Evolutionary conservation across 2,113 vertebrate genomes (phyloP).

Genomic region (Epinephelus lanceolatus): DNA sequence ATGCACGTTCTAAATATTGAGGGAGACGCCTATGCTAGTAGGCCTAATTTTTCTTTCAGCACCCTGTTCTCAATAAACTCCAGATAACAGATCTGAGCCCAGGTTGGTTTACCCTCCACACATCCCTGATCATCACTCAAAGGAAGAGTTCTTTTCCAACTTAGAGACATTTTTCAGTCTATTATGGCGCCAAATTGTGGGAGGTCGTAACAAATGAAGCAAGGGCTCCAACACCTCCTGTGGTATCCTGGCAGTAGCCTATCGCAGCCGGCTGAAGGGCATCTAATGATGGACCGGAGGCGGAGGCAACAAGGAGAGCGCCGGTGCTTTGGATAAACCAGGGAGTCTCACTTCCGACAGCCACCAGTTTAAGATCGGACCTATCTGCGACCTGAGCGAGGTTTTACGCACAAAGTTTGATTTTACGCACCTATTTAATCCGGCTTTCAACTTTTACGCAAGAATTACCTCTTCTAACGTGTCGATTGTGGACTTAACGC

Average conservation of each 20-base stretch:
- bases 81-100: not conserved
- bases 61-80: not conserved
- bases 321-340: conserved; percentile 54
- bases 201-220: conserved; percentile 71
- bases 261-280: conserved; percentile 70
- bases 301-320: conserved; percentile 69
- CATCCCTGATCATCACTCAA: conserved; percentile 21
- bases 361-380: conserved; percentile 38
- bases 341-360: conserved; percentile 55
- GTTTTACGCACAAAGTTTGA: conserved; percentile 41
- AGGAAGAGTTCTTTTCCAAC: conserved; percentile 31
- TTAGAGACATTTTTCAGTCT: conserved; percentile 42
- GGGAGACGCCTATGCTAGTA: not conserved
- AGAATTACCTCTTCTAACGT: not conserved
- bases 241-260: conserved; percentile 82
- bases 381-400: conserved; percentile 4
- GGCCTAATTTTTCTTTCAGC: not conserved
- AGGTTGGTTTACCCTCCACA: conserved; percentile 2
- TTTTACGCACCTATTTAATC: conserved; percentile 28
- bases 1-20: no score
- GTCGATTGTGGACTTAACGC: conserved; percentile 35
- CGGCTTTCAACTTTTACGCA: conserved; percentile 1
- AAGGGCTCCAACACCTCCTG: conserved; percentile 71
- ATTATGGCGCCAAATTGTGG: conserved; percentile 65
- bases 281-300: conserved; percentile 72